Conservation (phyloP, 2,797 vertebrate genomes). For the Cercopithecus mitis region DNA sequence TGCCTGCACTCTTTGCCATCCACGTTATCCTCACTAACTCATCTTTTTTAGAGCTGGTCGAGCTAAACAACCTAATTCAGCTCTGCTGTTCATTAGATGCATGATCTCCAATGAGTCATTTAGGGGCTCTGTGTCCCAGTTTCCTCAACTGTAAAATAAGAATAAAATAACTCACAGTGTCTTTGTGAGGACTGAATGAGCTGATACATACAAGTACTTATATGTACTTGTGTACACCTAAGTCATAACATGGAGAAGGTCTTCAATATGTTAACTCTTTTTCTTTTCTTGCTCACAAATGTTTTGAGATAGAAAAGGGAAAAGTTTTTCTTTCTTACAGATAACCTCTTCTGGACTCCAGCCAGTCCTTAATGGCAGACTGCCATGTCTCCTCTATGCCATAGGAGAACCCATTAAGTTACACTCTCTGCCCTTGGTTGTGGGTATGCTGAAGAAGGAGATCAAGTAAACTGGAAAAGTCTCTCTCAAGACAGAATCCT, state of each 20-base stretch:
- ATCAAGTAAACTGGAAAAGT: not conserved
- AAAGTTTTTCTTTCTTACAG: not conserved
- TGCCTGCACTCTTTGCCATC: not conserved
- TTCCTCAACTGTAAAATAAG: not conserved
- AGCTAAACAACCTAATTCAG: not conserved
- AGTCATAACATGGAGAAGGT: not conserved
- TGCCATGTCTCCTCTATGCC: fast-evolving
- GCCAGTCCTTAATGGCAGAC: not conserved
- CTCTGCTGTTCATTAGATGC: not conserved
- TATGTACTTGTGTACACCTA: not conserved
- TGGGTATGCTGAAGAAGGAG: not conserved
- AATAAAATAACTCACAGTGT: not conserved
- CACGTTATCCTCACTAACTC: not conserved
- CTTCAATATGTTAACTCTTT: not conserved
- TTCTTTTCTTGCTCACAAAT: not conserved
- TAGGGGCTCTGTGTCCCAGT: not conserved
- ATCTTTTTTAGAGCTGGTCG: not conserved
- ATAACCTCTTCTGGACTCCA: not conserved
- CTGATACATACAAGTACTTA: not conserved
- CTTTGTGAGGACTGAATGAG: not conserved
- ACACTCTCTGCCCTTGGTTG: not conserved
- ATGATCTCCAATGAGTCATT: not conserved
- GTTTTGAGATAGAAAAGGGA: not conserved
- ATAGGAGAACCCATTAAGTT: not conserved
- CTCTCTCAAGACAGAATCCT: not conserved